These are phyloP conservation scores for Danaus chrysippus DNA, from an alignment of 2,888 invertebrate genomes.

Conservation along the genomic window DNA sequence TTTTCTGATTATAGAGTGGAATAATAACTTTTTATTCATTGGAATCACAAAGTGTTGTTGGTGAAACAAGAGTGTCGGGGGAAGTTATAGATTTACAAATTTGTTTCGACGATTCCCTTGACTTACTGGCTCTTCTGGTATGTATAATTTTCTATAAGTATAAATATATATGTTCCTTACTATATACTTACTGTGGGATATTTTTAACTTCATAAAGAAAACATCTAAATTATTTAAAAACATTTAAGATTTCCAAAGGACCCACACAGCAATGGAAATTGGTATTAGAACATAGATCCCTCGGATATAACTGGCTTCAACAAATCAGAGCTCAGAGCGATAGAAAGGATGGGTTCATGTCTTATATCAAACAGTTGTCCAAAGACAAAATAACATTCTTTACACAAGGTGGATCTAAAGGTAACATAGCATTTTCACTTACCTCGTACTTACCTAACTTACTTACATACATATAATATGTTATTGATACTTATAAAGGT, in stretches of 20 bases:
- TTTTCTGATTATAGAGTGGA: constrained; percentile 59
- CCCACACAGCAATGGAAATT: constrained; percentile 90
- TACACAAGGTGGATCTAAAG: constrained; percentile 68
- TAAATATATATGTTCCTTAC: neutral
- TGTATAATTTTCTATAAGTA: constrained; percentile 37
- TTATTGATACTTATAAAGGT: no score
- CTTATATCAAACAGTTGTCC: constrained; percentile 70
- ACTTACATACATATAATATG: no score
- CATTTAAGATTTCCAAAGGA: constrained; percentile 83
- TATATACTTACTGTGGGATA: neutral
- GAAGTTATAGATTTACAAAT: constrained; percentile 82
- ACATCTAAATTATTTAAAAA: neutral
- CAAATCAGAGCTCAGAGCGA: constrained; percentile 62
- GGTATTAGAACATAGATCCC: constrained; percentile 87
- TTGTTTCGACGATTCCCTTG: constrained; percentile 85
- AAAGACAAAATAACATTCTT: constrained; percentile 73
- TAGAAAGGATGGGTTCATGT: constrained; percentile 71
- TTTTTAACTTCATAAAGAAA: neutral
- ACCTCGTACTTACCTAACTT: no score
- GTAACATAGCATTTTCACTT: constrained; percentile 35
- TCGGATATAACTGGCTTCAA: constrained; percentile 84
- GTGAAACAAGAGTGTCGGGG: constrained; percentile 81
- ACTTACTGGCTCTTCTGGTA: constrained; percentile 72
- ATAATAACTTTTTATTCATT: constrained; percentile 84
- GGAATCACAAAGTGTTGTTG: constrained; percentile 83